phyloP scores from a whole-genome alignment of 2,888 invertebrate species.

The Opisthograptis luteolata region DNA sequence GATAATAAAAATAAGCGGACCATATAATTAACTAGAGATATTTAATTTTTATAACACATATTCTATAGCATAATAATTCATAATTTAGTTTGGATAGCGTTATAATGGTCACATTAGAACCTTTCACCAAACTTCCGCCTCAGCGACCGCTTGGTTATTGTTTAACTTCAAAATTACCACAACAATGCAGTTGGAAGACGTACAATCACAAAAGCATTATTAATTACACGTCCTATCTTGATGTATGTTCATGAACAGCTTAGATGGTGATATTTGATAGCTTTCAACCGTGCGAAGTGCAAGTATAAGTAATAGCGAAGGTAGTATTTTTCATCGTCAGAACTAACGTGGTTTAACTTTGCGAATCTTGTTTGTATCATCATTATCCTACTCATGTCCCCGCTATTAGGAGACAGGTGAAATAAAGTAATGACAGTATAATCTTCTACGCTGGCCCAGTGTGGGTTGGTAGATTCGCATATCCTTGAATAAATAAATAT shows the following conservation, averaged over 20 bases:
- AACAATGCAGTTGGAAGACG: constrained; percentile 19
- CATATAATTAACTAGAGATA: constrained; percentile 15
- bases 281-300: constrained; percentile 8
- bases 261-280: constrained; percentile 9
- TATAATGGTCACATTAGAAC: constrained; percentile 20
- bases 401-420: too few species aligned
- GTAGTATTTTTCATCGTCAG: too few species aligned
- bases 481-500: too few species aligned
- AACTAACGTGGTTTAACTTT: neutral
- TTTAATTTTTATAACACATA: constrained; percentile 18
- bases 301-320: neutral
- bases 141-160: constrained; percentile 13
- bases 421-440: too few species aligned
- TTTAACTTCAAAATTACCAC: constrained; percentile 14
- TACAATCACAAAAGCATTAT: constrained; percentile 2
- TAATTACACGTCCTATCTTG: constrained; percentile 7
- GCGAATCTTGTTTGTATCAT: neutral
- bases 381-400: too few species aligned
- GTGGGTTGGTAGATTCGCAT: too few species aligned
- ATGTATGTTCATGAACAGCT: constrained; percentile 10
- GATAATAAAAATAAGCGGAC: constrained; percentile 26
- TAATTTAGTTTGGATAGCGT: constrained; percentile 16
- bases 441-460: too few species aligned
- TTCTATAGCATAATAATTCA: constrained; percentile 18
- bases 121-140: constrained; percentile 31